Evolutionary conservation across 2,797 vertebrate genomes (phyloP).

Genomic region (Dendrocincla fuliginosa): DNA sequence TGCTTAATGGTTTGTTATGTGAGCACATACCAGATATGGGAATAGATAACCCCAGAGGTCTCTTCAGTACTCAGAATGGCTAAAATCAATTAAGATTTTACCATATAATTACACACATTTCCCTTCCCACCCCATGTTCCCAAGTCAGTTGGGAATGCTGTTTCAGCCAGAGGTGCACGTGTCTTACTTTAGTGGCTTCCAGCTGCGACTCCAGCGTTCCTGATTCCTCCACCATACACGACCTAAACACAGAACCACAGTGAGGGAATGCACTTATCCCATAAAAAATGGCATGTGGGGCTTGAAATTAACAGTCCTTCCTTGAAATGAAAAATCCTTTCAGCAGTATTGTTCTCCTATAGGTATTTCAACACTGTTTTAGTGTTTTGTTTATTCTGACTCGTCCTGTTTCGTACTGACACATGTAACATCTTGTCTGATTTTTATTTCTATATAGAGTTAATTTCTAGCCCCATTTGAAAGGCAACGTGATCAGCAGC

Average conservation of each 20-base stretch:
- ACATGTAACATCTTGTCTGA: background rate
- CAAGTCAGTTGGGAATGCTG: background rate
- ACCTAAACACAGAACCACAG: slow-evolving; percentile 80
- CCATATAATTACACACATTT: background rate
- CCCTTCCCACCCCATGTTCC: background rate
- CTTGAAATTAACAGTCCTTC: slow-evolving; percentile 39
- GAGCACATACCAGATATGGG: background rate
- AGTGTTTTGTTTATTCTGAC: background rate
- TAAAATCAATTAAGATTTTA: background rate
- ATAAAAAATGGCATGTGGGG: background rate
- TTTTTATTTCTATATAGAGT: background rate
- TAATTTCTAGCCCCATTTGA: slow-evolving; percentile 57
- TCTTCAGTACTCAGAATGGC: background rate
- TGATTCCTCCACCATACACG: slow-evolving; percentile 98
- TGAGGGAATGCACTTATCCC: background rate
- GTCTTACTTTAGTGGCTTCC: slow-evolving; percentile 94
- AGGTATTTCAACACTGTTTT: background rate
- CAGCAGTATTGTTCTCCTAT: background rate
- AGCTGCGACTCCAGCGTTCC: slow-evolving; percentile 96
- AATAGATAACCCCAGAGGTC: background rate
- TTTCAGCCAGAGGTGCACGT: background rate
- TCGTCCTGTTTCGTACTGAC: background rate
- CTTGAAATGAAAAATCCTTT: background rate
- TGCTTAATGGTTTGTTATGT: background rate
- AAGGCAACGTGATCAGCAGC: slow-evolving; percentile 33